Evolutionary conservation across 2,113 vertebrate species (phyloP), one percentile per base, ranked within the genome.

Genomic region (Ranitomeya imitator): DNA sequence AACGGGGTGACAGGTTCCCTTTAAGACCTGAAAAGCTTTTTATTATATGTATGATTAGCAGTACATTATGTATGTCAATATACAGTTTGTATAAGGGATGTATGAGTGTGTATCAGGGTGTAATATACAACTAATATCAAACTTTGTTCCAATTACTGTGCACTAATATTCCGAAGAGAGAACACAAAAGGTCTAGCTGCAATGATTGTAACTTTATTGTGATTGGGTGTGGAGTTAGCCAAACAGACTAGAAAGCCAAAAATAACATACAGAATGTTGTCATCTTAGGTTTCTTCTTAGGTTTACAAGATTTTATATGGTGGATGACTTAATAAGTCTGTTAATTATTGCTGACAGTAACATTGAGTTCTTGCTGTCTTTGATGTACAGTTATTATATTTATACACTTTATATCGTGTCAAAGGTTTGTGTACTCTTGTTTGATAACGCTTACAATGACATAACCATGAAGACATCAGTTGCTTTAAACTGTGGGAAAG

Each of bases 201-300:
- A 15, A 3, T 69, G 76, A 19, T 26, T 69, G 26, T 45, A 12
- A 71, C 61, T 71, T 54, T 80, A 69, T 81, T 79, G 55, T 87
- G 16, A 31, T 88, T 59, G 55, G 80, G 80, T 37, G 87, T 88
- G 80, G 67, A 88, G 71, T 77, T 84, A 88, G 55, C 71, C 57
- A 84, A 88, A 88, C 80, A 88, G 57, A 12, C 52, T 77, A 21
- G 60, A 69, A 57, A 84, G 87, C 87, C 80, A 88, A 88, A 21
- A 74, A 63, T 67, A 83, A 65, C 57, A 88, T 54, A 54, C 69
- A 65, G 37, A 83, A 88, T 88, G 81, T 76, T 88, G 81, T 88
- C 71, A 88, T 57, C n/a, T 31, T 55, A 63, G 61, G 63, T 84
- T 83, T 88, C 79, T 83, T 76, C 59, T 83, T 54, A 88, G 21